Evolutionary conservation across 23 tunicate genomes (phyloP).

Genomic region (Pegea sp.): DNA sequence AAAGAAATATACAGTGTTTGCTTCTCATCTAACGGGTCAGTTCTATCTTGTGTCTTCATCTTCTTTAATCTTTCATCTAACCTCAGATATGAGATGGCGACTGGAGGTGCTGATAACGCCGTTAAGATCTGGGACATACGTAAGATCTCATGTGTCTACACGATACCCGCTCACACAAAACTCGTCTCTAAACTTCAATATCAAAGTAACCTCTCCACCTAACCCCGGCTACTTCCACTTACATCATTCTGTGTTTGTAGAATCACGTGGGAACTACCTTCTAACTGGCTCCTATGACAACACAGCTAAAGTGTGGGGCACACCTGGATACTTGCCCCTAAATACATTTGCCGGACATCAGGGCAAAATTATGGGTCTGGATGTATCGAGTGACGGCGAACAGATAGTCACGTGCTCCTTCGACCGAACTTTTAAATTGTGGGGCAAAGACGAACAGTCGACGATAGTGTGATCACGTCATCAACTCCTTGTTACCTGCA

Average conservation of each 20-base stretch:
- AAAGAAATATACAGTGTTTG: constrained; percentile 77
- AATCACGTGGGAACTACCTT: constrained; percentile 52
- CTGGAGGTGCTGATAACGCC: constrained; percentile 88
- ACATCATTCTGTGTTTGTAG: constrained; percentile 7
- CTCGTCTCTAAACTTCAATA: constrained; percentile 59
- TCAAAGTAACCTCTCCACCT: constrained; percentile 55
- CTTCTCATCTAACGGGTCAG: constrained; percentile 88
- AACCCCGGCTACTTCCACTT: not conserved
- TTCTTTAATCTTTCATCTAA: not conserved
- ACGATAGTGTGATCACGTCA: too few relatives aligned
- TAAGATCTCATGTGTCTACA: constrained; percentile 58
- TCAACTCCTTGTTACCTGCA: too few relatives aligned
- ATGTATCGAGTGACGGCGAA: constrained; percentile 63
- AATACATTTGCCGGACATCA: constrained; percentile 94
- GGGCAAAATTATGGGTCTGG: constrained; percentile 82
- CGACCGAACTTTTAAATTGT: constrained; percentile 82
- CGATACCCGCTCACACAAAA: constrained; percentile 96
- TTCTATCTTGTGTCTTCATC: not conserved
- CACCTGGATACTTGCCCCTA: constrained; percentile 62
- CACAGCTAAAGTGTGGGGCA: constrained; percentile 96
- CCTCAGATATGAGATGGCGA: constrained; percentile 76
- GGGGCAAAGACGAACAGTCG: constrained; percentile 84
- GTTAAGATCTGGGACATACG: constrained; percentile 97
- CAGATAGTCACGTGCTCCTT: constrained; percentile 82
- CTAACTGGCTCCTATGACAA: constrained; percentile 87